Conservation (phyloP, 2,888 invertebrate genomes). For the Seira musarum region DNA sequence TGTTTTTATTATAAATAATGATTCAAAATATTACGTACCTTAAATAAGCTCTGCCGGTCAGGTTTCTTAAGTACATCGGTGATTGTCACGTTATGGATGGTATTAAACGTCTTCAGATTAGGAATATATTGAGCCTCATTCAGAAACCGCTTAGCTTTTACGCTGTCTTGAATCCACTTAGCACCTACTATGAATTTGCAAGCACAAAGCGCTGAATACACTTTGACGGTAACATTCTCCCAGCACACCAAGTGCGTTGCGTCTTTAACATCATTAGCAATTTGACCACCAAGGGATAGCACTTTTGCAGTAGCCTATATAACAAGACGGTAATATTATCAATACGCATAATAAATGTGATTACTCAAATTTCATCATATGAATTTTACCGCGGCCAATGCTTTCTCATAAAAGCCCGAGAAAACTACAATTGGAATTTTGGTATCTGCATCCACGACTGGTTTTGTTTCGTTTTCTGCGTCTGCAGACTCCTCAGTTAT, state of each 20-base stretch:
- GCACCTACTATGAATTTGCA: conserved; percentile 61
- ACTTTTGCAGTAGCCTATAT: conserved; percentile 43
- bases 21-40: conserved; percentile 50
- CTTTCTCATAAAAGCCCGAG: conserved; percentile 36
- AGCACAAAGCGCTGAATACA: conserved; percentile 62
- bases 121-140: conserved; percentile 55
- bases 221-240: conserved; percentile 55
- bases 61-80: conserved; percentile 61
- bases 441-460: too few species aligned
- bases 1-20: too few species aligned
- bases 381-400: neutral
- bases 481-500: too few species aligned
- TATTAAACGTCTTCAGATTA: conserved; percentile 52
- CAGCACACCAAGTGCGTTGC: conserved; percentile 65
- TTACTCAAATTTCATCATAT: neutral
- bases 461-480: too few species aligned
- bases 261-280: conserved; percentile 57
- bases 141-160: conserved; percentile 60
- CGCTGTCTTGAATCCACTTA: conserved; percentile 62
- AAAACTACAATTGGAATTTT: too few species aligned
- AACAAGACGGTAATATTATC: too few species aligned
- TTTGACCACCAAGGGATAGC: conserved; percentile 56
- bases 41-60: conserved; percentile 61
- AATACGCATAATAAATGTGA: too few species aligned
- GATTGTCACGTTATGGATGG: conserved; percentile 48